A percentile compares a stretch with the other conserved stretches of the same genome.
Conservation (phyloP, 2,888 invertebrate species). For the Erebia ligea region DNA sequence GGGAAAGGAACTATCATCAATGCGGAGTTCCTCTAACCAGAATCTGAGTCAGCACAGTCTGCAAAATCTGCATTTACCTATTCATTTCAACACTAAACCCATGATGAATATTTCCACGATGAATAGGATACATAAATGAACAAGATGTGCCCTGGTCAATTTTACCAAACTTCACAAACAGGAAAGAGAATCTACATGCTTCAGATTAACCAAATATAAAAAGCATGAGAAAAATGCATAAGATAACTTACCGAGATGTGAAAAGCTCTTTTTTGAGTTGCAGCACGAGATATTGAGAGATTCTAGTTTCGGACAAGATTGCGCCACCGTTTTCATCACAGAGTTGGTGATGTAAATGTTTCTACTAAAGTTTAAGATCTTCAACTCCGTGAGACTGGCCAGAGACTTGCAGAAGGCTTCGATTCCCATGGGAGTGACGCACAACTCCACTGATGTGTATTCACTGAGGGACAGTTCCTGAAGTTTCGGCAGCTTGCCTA, state of each 20-base stretch:
- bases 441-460: constrained; percentile 57
- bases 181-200: too few species aligned
- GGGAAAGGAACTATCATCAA: too few species aligned
- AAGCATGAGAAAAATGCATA: neutral
- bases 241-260: constrained; percentile 53
- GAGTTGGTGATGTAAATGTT: constrained; percentile 78
- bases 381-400: constrained; percentile 68
- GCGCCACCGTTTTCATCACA: constrained; percentile 76
- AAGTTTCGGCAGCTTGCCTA: constrained; percentile 63
- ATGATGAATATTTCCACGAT: too few species aligned
- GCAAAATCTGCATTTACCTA: too few species aligned
- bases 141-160: too few species aligned
- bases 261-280: constrained; percentile 56
- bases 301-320: constrained; percentile 70
- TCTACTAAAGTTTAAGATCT: constrained; percentile 67
- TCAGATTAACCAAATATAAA: neutral
- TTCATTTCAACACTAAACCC: too few species aligned
- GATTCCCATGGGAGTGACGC: constrained; percentile 50
- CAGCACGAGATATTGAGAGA: constrained; percentile 75
- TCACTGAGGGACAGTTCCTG: constrained; percentile 70
- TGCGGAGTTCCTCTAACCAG: too few species aligned
- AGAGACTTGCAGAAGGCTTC: constrained; percentile 67
- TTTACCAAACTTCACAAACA: too few species aligned
- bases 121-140: too few species aligned
- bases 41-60: too few species aligned